Conservation (phyloP, 2,113 vertebrate genomes). For the Loxodonta africana region DNA sequence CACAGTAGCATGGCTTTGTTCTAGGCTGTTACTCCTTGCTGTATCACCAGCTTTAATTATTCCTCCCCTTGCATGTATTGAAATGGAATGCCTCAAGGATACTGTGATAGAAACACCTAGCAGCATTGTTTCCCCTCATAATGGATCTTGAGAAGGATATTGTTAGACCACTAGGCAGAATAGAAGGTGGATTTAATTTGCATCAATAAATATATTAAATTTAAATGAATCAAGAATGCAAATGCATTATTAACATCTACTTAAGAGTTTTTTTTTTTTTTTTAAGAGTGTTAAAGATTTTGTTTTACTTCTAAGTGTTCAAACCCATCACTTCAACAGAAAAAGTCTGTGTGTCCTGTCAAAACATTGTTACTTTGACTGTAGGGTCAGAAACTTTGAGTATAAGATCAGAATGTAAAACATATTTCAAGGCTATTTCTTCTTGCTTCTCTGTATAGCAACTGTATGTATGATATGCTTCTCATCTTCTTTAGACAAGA, state of each 20-base stretch:
- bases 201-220: conserved; percentile 74
- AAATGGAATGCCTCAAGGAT: conserved; percentile 46
- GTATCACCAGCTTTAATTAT: conserved; percentile 52
- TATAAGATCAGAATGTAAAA: conserved; percentile 48
- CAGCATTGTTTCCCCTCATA: background rate
- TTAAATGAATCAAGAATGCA: conserved; percentile 54
- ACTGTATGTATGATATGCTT: conserved; percentile 7
- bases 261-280: conserved; percentile 14
- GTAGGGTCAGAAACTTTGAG: conserved; percentile 16
- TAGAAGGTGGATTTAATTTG: conserved; percentile 71
- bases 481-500: background rate
- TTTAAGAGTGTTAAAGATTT: conserved; percentile 41
- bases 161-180: conserved; percentile 55
- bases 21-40: conserved; percentile 54
- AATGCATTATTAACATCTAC: conserved; percentile 37
- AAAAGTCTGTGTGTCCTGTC: background rate
- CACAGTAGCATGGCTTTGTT: background rate
- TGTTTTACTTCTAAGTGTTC: conserved; percentile 22
- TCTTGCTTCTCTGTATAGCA: background rate
- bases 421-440: background rate
- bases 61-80: conserved; percentile 26
- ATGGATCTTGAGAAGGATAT: conserved; percentile 14
- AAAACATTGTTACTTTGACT: conserved; percentile 19
- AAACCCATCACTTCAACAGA: background rate
- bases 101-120: background rate